phyloP scores from a whole-genome alignment of 2,797 vertebrate genomes.

The Poeciliopsis turneri region DNA sequence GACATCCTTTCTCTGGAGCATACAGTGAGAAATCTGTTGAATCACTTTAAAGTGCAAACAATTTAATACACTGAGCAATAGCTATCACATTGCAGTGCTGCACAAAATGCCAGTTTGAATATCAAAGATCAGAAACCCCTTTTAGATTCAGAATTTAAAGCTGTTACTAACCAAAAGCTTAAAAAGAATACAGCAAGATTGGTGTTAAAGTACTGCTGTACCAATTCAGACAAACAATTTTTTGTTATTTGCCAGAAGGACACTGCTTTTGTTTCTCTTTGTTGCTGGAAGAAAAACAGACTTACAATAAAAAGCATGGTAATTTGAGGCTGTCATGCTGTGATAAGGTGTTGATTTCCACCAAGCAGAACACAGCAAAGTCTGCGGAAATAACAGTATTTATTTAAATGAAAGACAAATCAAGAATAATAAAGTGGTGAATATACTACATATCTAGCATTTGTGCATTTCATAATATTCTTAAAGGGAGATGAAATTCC shows the following conservation, averaged over 20 bases:
- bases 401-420: constrained; percentile 4
- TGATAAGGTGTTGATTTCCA: constrained; percentile 20
- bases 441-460: background rate
- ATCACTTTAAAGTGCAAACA: constrained; percentile 13
- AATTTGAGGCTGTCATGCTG: constrained; percentile 3
- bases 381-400: constrained; percentile 9
- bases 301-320: constrained; percentile 22
- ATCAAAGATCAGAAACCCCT: background rate
- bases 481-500: no score
- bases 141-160: constrained; percentile 13
- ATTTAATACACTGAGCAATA: constrained; percentile 1
- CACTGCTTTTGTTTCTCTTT: constrained; percentile 21
- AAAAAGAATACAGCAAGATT: constrained; percentile 1
- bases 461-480: background rate
- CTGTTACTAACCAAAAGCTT: background rate
- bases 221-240: background rate
- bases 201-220: background rate
- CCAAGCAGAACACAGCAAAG: constrained; percentile 9
- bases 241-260: constrained; percentile 25
- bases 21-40: background rate
- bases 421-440: background rate
- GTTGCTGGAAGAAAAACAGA: constrained; percentile 4
- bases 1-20: background rate
- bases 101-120: constrained; percentile 16
- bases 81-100: constrained; percentile 20